phyloP scores from a whole-genome alignment of 2,888 invertebrate genomes.

The Gymnocheta viridis region DNA sequence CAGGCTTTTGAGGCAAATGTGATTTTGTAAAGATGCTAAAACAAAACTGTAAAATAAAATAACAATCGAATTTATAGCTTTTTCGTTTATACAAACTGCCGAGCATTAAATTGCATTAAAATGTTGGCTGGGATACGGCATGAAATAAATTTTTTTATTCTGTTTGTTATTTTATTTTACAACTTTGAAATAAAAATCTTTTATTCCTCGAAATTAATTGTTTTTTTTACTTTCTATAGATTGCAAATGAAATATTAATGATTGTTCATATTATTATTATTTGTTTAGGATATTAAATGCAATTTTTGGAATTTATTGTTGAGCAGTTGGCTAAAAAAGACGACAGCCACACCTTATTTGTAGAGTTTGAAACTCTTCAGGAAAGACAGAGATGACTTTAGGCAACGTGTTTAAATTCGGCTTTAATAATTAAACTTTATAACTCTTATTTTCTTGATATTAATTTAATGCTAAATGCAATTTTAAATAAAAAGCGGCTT shows the following conservation, averaged over 20 bases:
- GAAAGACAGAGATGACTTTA: conserved; percentile 59
- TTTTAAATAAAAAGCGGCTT: conserved; percentile 1
- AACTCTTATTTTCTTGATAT: neutral
- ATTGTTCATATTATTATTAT: conserved; percentile 1
- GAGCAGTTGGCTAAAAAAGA: conserved; percentile 48
- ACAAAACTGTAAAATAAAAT: neutral
- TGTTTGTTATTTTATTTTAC: neutral
- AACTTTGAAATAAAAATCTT: neutral
- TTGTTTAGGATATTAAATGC: neutral
- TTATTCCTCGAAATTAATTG: neutral
- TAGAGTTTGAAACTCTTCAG: conserved; percentile 48
- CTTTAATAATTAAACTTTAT: conserved; percentile 14
- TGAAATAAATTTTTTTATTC: neutral
- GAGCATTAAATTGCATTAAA: neutral
- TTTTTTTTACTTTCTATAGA: neutral
- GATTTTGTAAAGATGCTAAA: conserved; percentile 38
- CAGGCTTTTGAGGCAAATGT: conserved; percentile 31
- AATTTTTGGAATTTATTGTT: conserved; percentile 43
- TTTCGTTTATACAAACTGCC: neutral
- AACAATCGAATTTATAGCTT: neutral
- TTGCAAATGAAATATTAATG: neutral
- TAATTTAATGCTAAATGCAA: neutral
- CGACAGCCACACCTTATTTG: conserved; percentile 66
- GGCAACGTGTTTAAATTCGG: conserved; percentile 48
- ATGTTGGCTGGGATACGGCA: conserved; percentile 1